Percentiles rank a stretch among this genome's conserved stretches.
phyloP scores from a whole-genome alignment of 2,113 vertebrate species.

The Xiphophorus hellerii region DNA sequence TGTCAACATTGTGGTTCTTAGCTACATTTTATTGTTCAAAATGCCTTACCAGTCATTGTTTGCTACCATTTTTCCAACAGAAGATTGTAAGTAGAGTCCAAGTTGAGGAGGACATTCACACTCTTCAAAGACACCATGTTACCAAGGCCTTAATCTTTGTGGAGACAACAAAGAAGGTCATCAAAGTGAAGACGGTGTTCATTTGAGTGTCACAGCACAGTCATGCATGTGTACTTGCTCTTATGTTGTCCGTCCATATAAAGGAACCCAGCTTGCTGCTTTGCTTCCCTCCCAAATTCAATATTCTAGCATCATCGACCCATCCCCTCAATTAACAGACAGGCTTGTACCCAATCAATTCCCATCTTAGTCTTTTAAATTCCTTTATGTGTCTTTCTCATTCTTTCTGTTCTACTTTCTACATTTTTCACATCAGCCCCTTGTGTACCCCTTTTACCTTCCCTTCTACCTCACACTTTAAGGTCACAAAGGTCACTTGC shows the following conservation, averaged over 20 bases:
- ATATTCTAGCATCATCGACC: slow-evolving; percentile 66
- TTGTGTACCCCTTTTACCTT: slow-evolving; percentile 13
- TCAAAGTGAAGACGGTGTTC: slow-evolving; percentile 45
- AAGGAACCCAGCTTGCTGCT: slow-evolving; percentile 21
- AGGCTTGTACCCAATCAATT: slow-evolving; percentile 74
- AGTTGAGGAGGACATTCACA: slow-evolving; percentile 54
- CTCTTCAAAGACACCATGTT: slow-evolving; percentile 39
- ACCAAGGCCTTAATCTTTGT: slow-evolving; percentile 41
- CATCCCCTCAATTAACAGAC: slow-evolving; percentile 68
- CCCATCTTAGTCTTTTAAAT: slow-evolving; percentile 44
- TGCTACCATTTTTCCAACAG: slow-evolving; percentile 14
- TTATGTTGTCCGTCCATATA: slow-evolving; percentile 30
- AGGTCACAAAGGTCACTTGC: slow-evolving; percentile 94
- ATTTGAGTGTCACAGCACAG: slow-evolving; percentile 52
- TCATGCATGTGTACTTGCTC: slow-evolving; percentile 27
- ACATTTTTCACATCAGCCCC: slow-evolving; percentile 63
- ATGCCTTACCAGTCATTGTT: slow-evolving; percentile 40
- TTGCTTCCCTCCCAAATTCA: slow-evolving; percentile 56
- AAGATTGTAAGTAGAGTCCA: slow-evolving; percentile 48
- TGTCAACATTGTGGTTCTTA: slow-evolving; percentile 67
- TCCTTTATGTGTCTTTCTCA: slow-evolving; percentile 46
- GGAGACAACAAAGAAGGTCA: slow-evolving; percentile 43
- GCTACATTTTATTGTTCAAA: not conserved
- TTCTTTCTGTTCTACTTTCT: slow-evolving; percentile 43
- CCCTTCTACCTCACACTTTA: slow-evolving; percentile 81